These are phyloP conservation scores for Drosophila melanica DNA, from an alignment of 1,140 invertebrate species.

Conservation along the genomic window DNA sequence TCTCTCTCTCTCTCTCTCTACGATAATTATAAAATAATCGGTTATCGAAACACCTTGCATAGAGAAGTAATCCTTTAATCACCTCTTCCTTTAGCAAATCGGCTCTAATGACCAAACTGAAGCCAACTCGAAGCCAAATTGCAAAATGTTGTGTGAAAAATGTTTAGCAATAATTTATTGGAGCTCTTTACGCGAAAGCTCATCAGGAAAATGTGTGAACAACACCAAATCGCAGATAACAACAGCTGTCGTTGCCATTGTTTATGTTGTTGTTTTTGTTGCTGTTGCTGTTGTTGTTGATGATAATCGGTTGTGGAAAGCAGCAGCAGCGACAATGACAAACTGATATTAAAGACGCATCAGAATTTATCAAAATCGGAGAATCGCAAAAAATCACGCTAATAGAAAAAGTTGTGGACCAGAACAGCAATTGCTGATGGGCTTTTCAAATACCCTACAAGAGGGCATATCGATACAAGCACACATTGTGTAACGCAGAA, in stretches of 20 bases:
- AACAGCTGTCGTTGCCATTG: constrained; percentile 49
- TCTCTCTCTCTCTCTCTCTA: too few species aligned
- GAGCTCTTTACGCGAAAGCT: constrained; percentile 38
- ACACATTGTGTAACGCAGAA: background rate
- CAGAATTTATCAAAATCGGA: constrained; percentile 72
- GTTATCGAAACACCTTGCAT: background rate
- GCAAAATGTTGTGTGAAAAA: constrained; percentile 38
- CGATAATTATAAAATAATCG: background rate
- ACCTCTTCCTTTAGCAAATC: too few species aligned
- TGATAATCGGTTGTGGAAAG: constrained; percentile 51
- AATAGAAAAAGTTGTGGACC: constrained; percentile 70
- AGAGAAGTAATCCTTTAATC: background rate
- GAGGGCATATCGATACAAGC: background rate
- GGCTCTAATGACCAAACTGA: too few species aligned
- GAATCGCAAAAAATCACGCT: constrained; percentile 36
- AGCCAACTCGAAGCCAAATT: constrained; percentile 6
- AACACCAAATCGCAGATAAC: constrained; percentile 40
- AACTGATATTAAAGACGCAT: constrained; percentile 76
- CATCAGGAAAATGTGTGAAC: constrained; percentile 58
- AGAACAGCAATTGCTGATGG: constrained; percentile 9
- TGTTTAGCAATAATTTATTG: constrained; percentile 46
- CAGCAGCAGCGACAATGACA: constrained; percentile 22
- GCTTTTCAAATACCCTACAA: constrained; percentile 3
- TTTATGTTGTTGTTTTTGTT: background rate
- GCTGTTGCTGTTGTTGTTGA: constrained; percentile 23